Percentiles rank a stretch among this genome's conserved stretches.
Evolutionary conservation across 1,140 invertebrate species (phyloP).

Genomic region (Micrasema minimum): DNA sequence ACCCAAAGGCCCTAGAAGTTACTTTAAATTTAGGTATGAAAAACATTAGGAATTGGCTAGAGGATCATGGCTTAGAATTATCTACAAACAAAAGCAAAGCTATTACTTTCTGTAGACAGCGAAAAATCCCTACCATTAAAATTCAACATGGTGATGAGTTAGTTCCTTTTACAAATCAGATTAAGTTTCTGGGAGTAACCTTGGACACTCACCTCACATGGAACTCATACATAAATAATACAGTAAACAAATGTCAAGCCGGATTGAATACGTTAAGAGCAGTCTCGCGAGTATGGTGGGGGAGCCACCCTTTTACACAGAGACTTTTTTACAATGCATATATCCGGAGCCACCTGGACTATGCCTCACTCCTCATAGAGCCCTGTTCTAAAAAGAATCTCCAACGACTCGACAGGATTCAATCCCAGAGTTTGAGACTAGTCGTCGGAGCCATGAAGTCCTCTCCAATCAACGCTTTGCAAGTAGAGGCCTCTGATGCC

Average conservation of each 20-base stretch:
- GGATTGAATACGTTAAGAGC: background rate
- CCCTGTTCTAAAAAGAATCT: background rate
- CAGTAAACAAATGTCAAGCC: background rate
- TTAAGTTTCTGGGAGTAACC: background rate
- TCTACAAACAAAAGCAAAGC: background rate
- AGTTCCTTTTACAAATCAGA: background rate
- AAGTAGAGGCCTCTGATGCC: background rate
- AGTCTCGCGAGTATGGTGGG: background rate
- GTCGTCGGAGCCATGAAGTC: background rate
- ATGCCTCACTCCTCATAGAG: background rate
- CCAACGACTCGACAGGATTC: background rate
- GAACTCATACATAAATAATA: background rate
- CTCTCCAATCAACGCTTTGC: background rate
- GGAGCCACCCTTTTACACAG: background rate
- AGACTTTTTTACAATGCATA: background rate
- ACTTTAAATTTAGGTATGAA: background rate
- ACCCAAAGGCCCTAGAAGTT: background rate
- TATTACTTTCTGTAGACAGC: background rate
- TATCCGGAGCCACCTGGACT: background rate
- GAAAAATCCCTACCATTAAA: background rate
- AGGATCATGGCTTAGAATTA: background rate
- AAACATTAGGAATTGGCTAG: background rate
- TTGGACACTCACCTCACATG: background rate
- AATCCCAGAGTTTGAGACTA: slow-evolving; percentile 13
- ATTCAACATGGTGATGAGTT: background rate